Evolutionary conservation across 2,888 invertebrate species (phyloP).

Genomic region (Aphrophora alni): DNA sequence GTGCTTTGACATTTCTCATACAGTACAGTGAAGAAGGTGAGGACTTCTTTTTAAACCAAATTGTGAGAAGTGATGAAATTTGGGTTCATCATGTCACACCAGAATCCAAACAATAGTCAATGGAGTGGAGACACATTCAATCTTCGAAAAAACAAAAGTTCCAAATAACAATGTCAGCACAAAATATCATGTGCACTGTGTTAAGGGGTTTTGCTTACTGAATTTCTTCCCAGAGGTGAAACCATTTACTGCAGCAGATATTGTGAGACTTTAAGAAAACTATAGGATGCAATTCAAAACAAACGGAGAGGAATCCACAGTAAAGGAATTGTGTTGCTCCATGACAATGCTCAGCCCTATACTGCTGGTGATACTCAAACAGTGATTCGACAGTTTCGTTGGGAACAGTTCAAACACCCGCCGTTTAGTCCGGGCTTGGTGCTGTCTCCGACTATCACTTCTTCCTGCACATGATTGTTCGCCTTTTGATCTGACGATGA

Average conservation of each 20-base stretch:
- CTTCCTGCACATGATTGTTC: constrained; percentile 24
- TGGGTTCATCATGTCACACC: constrained; percentile 45
- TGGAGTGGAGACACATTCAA: neutral
- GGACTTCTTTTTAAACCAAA: constrained; percentile 45
- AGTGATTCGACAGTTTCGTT: constrained; percentile 2
- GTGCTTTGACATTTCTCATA: constrained; percentile 42
- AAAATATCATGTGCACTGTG: constrained; percentile 41
- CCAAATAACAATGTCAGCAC: neutral
- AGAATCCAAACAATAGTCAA: constrained; percentile 40
- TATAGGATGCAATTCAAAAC: constrained; percentile 40
- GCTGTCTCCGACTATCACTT: constrained; percentile 20
- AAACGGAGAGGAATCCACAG: constrained; percentile 44
- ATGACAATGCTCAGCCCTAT: constrained; percentile 47
- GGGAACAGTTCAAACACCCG: constrained; percentile 15
- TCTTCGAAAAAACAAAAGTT: neutral
- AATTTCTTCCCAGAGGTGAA: constrained; percentile 39
- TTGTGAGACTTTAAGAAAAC: constrained; percentile 41
- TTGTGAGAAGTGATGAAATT: constrained; percentile 48
- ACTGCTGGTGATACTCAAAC: constrained; percentile 30
- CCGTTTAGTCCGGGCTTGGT: neutral
- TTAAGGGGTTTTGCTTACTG: constrained; percentile 42
- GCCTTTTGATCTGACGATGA: constrained; percentile 23
- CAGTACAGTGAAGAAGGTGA: constrained; percentile 47
- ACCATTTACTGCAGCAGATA: constrained; percentile 42
- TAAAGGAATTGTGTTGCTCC: constrained; percentile 39